Evolutionary conservation across 1,140 invertebrate species (phyloP).

Genomic region (Cephus cinctus): DNA sequence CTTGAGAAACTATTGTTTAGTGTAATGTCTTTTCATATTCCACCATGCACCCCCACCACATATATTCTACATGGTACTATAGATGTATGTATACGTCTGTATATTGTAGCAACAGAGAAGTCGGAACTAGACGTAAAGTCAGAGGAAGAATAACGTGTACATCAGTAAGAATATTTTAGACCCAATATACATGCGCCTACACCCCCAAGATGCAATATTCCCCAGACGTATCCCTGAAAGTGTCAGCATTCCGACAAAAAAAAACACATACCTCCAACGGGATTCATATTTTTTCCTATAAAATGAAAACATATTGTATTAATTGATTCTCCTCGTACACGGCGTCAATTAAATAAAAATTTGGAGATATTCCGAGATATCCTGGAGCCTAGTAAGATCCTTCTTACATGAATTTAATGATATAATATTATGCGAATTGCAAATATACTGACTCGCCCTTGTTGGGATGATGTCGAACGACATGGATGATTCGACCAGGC

Average conservation of each 20-base stretch:
- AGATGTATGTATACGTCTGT: too few relatives aligned
- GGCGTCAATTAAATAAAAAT: too few relatives aligned
- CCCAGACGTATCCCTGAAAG: slow-evolving; percentile 26
- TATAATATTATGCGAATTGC: too few relatives aligned
- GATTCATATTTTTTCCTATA: slow-evolving; percentile 73
- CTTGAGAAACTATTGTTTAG: too few relatives aligned
- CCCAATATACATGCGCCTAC: slow-evolving; percentile 22
- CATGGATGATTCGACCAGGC: slow-evolving; percentile 86
- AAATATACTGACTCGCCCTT: slow-evolving; percentile 74
- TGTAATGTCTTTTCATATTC: too few relatives aligned
- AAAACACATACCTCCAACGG: slow-evolving; percentile 66
- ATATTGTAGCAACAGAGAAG: too few relatives aligned
- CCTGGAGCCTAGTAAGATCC: too few relatives aligned
- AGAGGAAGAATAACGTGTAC: not conserved
- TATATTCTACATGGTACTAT: too few relatives aligned
- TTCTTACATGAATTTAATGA: too few relatives aligned
- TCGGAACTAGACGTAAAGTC: too few relatives aligned
- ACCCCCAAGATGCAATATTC: slow-evolving; percentile 29
- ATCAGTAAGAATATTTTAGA: slow-evolving; percentile 12
- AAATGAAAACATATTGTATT: slow-evolving; percentile 42
- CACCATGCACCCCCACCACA: too few relatives aligned
- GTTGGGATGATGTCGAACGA: slow-evolving; percentile 84
- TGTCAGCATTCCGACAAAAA: slow-evolving; percentile 13
- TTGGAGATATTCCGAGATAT: not conserved
- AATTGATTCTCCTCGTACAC: too few relatives aligned